Evolutionary conservation across 2,888 invertebrate genomes (phyloP), one percentile per base, ranked within the genome.

Genomic region (Drosophila kuntzei): DNA sequence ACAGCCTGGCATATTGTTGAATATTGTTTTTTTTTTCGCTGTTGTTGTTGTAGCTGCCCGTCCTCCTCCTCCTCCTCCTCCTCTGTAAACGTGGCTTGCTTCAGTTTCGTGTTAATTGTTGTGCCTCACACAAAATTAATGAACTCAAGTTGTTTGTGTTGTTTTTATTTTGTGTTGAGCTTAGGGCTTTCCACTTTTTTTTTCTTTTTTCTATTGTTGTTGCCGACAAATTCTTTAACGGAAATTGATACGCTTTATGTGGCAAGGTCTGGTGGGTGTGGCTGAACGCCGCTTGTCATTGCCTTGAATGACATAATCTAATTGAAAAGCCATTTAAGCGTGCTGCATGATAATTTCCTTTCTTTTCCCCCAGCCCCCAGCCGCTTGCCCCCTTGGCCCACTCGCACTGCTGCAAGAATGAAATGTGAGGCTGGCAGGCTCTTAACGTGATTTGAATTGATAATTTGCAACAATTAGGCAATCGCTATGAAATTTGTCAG

Each of bases 301-400:
- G 77, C 73, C 77, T 75, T 72, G 70, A 87, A 89, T 89, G 89
- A 87, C 86, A 87, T 86, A 86, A 86, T 86, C 89, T 89, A 86
- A 86, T 86, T 86, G 86, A 86, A 86, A 86, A 86, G 85, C 86
- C 85, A 86, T 87, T 86, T 86, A 86, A 81, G 86, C 89, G 89
- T 81, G 85, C 77, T 77, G 89, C 78, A 86, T 87, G 84, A 87
- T 84, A 86, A 86, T 89, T 89, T 84, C 79, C 73, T 74, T 67
- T 50, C 49, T 50, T n/a, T 53, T 65, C 18, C 29, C 53, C 34
- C 18, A 20, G n/a, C 7, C 43, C 5, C 20, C 32, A 43, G 16
- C 29, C 7, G n/a, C 16, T 11, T 36, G 11, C 14, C 34, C 49
- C 18, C 0, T 8, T 5, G 18, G 20, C n/a, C n/a, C n/a, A n/a